Percentiles rank a stretch among this genome's conserved stretches.
These are phyloP conservation scores for Boulengeromyrus knoepffleri DNA, from an alignment of 2,113 vertebrate genomes.

Conservation along the genomic window DNA sequence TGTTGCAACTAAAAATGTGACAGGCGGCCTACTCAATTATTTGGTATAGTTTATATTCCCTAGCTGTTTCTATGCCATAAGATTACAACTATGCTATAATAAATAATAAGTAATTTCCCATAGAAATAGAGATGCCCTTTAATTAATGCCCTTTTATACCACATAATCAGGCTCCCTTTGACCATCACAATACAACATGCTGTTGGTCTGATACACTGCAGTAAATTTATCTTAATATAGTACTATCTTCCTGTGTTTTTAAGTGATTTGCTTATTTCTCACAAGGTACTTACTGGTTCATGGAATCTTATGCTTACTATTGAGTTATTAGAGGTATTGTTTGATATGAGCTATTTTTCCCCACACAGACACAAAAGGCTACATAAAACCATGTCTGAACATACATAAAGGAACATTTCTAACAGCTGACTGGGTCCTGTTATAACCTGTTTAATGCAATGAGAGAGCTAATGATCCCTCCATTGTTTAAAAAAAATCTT, in stretches of 20 bases:
- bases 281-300: neutral
- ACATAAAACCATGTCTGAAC: neutral
- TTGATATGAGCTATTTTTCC: neutral
- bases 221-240: neutral
- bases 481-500: neutral
- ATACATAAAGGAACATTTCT: neutral
- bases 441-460: neutral
- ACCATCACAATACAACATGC: neutral
- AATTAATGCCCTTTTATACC: neutral
- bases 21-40: neutral
- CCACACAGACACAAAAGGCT: neutral
- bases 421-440: neutral
- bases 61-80: neutral
- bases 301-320: neutral
- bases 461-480: neutral
- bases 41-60: neutral
- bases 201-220: neutral
- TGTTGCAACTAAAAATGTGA: neutral
- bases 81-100: neutral
- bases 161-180: neutral
- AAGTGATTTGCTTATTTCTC: neutral
- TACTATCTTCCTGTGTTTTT: neutral
- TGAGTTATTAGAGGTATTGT: neutral
- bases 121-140: neutral
- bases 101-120: neutral